Evolutionary conservation across 2,113 vertebrate species (phyloP).

Genomic region (Lepus europaeus): DNA sequence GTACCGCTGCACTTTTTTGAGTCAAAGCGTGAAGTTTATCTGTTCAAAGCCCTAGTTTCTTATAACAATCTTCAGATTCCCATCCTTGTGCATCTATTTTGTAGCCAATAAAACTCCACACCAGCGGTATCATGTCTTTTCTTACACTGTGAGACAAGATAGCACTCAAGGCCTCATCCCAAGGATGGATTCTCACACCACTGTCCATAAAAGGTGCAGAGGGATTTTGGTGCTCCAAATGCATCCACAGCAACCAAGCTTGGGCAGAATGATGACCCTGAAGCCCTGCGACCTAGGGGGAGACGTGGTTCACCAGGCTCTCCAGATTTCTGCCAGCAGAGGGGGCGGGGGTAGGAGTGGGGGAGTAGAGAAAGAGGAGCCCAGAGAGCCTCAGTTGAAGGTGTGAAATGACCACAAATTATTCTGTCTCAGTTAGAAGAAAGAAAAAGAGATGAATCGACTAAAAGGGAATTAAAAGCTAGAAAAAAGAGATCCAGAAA

Average conservation of each 20-base stretch:
- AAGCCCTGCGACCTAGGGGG: not conserved
- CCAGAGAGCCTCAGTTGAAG: not conserved
- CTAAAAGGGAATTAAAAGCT: not conserved
- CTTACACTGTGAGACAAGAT: not conserved
- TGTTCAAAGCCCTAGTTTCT: conserved; percentile 21
- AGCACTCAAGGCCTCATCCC: not conserved
- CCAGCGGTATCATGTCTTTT: not conserved
- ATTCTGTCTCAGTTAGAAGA: not conserved
- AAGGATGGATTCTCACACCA: not conserved
- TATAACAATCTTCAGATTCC: not conserved
- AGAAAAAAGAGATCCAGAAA: not conserved
- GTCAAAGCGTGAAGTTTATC: not conserved
- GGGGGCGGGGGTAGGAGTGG: not conserved
- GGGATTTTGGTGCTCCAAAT: not conserved
- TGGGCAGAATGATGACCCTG: not conserved
- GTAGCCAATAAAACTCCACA: conserved; percentile 66
- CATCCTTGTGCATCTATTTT: not conserved
- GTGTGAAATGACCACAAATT: not conserved
- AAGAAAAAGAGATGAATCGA: not conserved
- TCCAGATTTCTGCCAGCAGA: not conserved
- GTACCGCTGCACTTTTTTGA: not conserved
- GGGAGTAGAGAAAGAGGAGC: not conserved
- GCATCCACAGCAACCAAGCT: not conserved
- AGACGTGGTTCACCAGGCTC: not conserved
- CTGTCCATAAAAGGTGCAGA: not conserved